Evolutionary conservation across 1,140 invertebrate genomes (phyloP).

Genomic region (Dinoponera quadriceps): DNA sequence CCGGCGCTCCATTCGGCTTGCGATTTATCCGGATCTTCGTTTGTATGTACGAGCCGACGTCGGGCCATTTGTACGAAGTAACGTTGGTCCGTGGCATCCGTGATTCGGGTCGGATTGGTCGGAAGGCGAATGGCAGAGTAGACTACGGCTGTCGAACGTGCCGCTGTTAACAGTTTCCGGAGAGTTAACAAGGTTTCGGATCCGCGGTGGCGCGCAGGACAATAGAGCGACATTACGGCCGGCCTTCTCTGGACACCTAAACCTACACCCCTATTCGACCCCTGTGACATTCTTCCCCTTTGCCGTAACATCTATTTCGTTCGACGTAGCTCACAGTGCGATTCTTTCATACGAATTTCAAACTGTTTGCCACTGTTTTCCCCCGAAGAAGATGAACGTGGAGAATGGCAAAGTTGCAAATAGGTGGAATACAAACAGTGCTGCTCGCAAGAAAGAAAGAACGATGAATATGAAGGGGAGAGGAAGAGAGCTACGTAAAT

Average conservation of each 20-base stretch:
- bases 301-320: neutral
- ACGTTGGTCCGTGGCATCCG: conserved; percentile 51
- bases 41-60: conserved; percentile 62
- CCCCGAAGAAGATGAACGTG: neutral
- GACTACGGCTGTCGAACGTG: conserved; percentile 68
- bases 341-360: neutral
- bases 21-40: conserved; percentile 59
- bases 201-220: conserved; percentile 72
- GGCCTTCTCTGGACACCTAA: conserved; percentile 66
- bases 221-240: conserved; percentile 77
- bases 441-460: no score
- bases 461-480: neutral
- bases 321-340: neutral
- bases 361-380: no score
- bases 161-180: conserved; percentile 80
- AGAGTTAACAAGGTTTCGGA: conserved; percentile 79
- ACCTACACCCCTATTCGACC: conserved; percentile 58
- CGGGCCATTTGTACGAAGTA: conserved; percentile 71
- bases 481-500: neutral
- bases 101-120: conserved; percentile 67
- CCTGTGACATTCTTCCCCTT: conserved; percentile 14
- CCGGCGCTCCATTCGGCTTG: conserved; percentile 24
- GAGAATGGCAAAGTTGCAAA: neutral
- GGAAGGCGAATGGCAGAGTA: conserved; percentile 56
- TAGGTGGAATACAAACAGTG: no score